Evolutionary conservation across 2,797 vertebrate genomes (phyloP).

Genomic region (Coracias cyanogaster): DNA sequence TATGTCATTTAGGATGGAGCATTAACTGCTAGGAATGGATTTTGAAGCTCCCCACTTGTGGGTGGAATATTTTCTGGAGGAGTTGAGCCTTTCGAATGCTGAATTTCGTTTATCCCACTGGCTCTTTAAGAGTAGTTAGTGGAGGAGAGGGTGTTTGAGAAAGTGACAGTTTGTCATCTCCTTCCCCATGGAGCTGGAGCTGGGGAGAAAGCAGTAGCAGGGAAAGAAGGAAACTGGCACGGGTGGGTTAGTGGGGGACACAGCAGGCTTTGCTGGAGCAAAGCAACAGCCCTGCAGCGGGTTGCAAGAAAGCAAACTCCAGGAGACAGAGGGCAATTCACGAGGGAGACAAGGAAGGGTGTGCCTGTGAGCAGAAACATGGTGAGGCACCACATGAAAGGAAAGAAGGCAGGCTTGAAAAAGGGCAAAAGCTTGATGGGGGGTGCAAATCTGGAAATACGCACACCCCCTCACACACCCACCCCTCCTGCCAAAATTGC

Average conservation of each 20-base stretch:
- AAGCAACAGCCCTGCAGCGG: background rate
- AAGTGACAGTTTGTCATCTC: slow-evolving; percentile 69
- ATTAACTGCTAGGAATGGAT: slow-evolving; percentile 68
- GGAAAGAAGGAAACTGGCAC: slow-evolving; percentile 31
- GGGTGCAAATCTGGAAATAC: background rate
- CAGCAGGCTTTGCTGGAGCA: background rate
- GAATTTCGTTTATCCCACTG: slow-evolving; percentile 69
- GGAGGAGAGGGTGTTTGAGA: slow-evolving; percentile 63
- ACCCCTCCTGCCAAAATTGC: background rate
- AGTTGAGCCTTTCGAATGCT: slow-evolving; percentile 56
- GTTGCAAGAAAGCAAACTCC: background rate
- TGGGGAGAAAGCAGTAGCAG: slow-evolving; percentile 13
- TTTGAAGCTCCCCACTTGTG: slow-evolving; percentile 53
- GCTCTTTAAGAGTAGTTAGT: slow-evolving; percentile 65
- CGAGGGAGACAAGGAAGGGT: background rate
- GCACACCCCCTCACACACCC: background rate
- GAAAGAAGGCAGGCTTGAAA: background rate
- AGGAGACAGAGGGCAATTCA: background rate
- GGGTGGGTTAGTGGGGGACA: background rate
- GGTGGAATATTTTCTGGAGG: slow-evolving; percentile 67
- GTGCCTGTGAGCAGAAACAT: background rate
- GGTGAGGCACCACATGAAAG: background rate
- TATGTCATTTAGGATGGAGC: slow-evolving; percentile 65
- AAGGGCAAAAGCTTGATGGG: background rate
- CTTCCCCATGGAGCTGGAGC: slow-evolving; percentile 15